These are phyloP conservation scores for Globicephala melas DNA, from an alignment of 2,113 vertebrate genomes.

Conservation along the genomic window DNA sequence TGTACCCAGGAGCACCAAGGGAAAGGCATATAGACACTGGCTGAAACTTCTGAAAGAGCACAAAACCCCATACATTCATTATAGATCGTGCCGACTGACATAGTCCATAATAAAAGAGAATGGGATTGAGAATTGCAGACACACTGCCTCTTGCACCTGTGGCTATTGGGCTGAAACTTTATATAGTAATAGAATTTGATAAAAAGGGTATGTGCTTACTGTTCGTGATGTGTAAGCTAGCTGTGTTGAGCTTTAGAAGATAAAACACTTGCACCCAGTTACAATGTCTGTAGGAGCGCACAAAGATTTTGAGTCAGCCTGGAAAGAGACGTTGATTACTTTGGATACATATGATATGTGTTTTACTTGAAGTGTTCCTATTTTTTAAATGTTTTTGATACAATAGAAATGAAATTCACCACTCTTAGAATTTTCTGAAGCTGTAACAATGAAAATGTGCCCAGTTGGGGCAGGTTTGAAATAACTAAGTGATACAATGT, in stretches of 20 bases:
- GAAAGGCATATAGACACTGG: conserved; percentile 68
- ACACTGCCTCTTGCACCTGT: conserved; percentile 76
- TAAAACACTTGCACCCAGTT: conserved; percentile 60
- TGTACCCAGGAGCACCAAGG: conserved; percentile 67
- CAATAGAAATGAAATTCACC: neutral
- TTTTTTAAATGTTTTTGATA: neutral
- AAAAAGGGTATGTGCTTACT: conserved; percentile 55
- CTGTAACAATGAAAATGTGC: neutral
- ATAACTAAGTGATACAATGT: neutral
- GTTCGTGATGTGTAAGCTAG: conserved; percentile 50
- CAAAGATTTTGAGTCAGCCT: conserved; percentile 35
- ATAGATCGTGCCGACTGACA: conserved; percentile 66
- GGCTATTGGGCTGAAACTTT: conserved; percentile 73
- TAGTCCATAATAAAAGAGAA: conserved; percentile 58
- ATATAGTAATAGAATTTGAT: conserved; percentile 74
- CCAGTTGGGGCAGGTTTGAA: neutral
- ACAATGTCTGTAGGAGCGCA: conserved; percentile 27
- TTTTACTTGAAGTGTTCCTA: neutral
- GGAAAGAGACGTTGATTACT: conserved; percentile 38
- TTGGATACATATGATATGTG: conserved; percentile 15
- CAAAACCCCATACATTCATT: conserved; percentile 64
- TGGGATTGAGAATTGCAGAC: conserved; percentile 69
- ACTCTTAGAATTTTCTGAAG: conserved; percentile 15
- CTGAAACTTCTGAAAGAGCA: conserved; percentile 66
- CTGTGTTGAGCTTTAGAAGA: conserved; percentile 46